Conservation (phyloP, 2,888 invertebrate species). For the Apodemia hepburni region DNA sequence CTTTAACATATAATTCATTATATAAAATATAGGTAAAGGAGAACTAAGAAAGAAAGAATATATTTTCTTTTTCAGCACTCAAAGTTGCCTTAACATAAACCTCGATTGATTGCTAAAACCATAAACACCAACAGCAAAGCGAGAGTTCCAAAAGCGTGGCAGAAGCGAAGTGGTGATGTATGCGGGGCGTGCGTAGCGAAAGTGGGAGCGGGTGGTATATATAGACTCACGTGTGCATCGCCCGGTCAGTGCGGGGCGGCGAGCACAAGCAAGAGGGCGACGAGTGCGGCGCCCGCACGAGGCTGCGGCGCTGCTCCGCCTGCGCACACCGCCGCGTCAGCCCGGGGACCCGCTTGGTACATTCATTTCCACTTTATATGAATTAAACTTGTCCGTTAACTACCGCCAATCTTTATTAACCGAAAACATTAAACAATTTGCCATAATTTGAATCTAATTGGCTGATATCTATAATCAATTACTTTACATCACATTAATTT, state of each 20-base stretch:
- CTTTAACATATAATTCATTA: no score
- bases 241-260: slow-evolving; percentile 73
- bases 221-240: slow-evolving; percentile 69
- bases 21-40: no score
- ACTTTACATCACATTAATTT: not conserved
- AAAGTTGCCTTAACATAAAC: not conserved
- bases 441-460: not conserved
- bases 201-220: slow-evolving; percentile 32
- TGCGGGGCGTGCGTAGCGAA: slow-evolving; percentile 25
- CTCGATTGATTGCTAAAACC: no score
- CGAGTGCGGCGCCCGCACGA: slow-evolving; percentile 57
- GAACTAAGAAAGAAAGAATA: no score
- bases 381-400: slow-evolving; percentile 19
- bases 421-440: not conserved
- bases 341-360: slow-evolving; percentile 34
- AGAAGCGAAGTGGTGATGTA: slow-evolving; percentile 30
- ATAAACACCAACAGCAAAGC: slow-evolving; percentile 21
- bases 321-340: slow-evolving; percentile 60
- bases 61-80: not conserved
- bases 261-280: slow-evolving; percentile 65
- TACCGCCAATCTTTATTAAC: not conserved
- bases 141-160: slow-evolving; percentile 22
- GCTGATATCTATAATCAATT: not conserved
- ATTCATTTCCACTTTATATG: slow-evolving; percentile 31
- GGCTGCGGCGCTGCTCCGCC: slow-evolving; percentile 65